phyloP scores from a whole-genome alignment of 2,888 invertebrate species.

The Malacosoma neustria region DNA sequence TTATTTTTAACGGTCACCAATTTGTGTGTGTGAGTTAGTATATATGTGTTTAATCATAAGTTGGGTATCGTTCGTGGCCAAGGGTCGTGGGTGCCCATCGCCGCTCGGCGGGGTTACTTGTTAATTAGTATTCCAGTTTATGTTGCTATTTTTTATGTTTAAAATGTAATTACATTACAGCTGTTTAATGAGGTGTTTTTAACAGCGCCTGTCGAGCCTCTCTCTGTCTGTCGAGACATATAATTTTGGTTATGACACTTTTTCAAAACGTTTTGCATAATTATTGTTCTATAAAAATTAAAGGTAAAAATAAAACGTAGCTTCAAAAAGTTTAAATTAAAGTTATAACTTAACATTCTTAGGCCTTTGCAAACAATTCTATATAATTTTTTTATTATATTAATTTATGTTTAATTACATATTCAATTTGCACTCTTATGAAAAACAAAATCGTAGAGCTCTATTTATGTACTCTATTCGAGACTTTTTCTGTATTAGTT shows the following conservation, averaged over 20 bases:
- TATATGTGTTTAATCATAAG: slow-evolving; percentile 2
- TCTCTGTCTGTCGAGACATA: not conserved
- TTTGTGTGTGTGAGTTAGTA: slow-evolving; percentile 42
- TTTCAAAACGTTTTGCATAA: no score
- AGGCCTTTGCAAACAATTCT: no score
- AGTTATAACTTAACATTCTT: no score
- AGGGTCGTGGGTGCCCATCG: slow-evolving; percentile 22
- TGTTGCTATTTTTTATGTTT: slow-evolving; percentile 8
- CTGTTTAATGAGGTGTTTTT: slow-evolving; percentile 6
- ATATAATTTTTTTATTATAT: no score
- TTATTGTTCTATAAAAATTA: no score
- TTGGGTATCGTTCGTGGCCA: slow-evolving; percentile 25
- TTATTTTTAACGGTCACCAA: slow-evolving; percentile 72
- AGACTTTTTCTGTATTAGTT: no score
- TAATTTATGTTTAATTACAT: no score
- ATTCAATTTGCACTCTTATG: no score
- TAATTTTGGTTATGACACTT: not conserved
- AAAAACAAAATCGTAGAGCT: no score
- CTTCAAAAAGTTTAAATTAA: no score
- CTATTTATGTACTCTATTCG: no score
- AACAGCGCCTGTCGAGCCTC: not conserved
- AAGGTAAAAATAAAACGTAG: no score
- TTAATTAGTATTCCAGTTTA: slow-evolving; percentile 30
- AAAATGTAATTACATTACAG: not conserved
- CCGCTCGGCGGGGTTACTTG: slow-evolving; percentile 22